Evolutionary conservation across 1,140 invertebrate species (phyloP), one percentile per base, ranked within the genome.

Genomic region (Leucophenga varia): DNA sequence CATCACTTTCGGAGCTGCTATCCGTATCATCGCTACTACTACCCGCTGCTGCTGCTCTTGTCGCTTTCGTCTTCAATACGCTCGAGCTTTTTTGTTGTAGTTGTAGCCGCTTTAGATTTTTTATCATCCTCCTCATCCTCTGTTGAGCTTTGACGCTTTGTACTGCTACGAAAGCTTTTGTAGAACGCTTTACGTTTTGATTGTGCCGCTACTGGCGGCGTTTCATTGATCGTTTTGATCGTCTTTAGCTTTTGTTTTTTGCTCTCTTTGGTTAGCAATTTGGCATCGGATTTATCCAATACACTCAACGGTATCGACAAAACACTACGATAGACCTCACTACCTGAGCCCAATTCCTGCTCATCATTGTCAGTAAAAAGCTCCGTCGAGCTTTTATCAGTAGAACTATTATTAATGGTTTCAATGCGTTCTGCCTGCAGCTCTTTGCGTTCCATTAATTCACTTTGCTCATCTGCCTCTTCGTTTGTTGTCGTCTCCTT

Each of bases 161-260:
- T 35, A 1, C 21, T 28, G 6, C 30, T 43, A 3, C 37, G 19
- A 22, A 49, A 43, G 7, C 35, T 45, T 28, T 54, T 54, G n/a
- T 54, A 54, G 14, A 54, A 49, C 12, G 35, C 35, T 28, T 49
- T 49, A 22, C 46, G 35, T 19, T 52, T 52, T 10, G 35, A 25
- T 14, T 39, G 18, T n/a, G 43, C 44, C 2, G 32, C 17, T 54
- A n/a, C n/a, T n/a, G n/a, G n/a, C n/a, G n/a, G n/a, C n/a, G n/a
- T n/a, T n/a, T n/a, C n/a, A n/a, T n/a, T n/a, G n/a, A n/a, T n/a
- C n/a, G n/a, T n/a, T 34, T 54, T 54, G 12, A 54, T 32, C 13
- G 47, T 30, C 14, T 49, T 54, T 12, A 54, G n/a, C 5, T 45
- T 40, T 7, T 35, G 6, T 22, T 53, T 53, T 20, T 45, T 46